Base-by-base conservation (phyloP, 1,140 invertebrate species). In the Trachymyrmex cornetzi region DNA sequence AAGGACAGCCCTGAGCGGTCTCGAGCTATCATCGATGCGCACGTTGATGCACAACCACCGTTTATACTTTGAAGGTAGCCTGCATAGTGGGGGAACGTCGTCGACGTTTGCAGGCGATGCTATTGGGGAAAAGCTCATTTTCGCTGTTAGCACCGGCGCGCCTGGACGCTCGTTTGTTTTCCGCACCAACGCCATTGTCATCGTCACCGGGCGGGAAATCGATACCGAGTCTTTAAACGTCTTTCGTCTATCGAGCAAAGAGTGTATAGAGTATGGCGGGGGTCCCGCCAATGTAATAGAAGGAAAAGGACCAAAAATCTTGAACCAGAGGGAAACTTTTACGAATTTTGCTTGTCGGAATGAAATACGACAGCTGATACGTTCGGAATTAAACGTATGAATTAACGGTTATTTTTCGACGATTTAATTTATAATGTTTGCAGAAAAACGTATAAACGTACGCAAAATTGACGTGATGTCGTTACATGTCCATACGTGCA, bases 111-210 rank as follows among this genome's bases (percentile, higher is more conserved):
- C 30, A 38, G 48, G 69, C 27, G 30, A 69, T 38, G 77, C 27
- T 69, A 50, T 55, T 80, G 69, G 89, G 59, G 72, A 89, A 90
- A 89, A 92, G 91, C 91, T 93, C 92, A 93, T 93, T 94, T 93
- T 92, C 92, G 87, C 90, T 84, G 90, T 91, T 88, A 89, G 87
- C 57, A 50, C 50, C 57, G 53, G 77, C 71, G 67, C 90, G 87
- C n/a, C 63, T 77, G 53, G 87, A 72, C 61, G 87, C 88, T 93
- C 92, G 90, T 94, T 93, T 92, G 91, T 93, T 93, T 92, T 87
- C 89, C 79, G 34, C 86, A 87, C 79, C 88, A 90, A 80, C 79
- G 89, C 85, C 88, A 85, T 84, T 89, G 85, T 87, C 88, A 87
- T 87, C 81, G 77, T 74, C 88, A 67, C 72, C 53, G 44, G 48